These are phyloP conservation scores for Nesogale talazaci DNA, from an alignment of 2,113 vertebrate genomes.

Conservation along the genomic window DNA sequence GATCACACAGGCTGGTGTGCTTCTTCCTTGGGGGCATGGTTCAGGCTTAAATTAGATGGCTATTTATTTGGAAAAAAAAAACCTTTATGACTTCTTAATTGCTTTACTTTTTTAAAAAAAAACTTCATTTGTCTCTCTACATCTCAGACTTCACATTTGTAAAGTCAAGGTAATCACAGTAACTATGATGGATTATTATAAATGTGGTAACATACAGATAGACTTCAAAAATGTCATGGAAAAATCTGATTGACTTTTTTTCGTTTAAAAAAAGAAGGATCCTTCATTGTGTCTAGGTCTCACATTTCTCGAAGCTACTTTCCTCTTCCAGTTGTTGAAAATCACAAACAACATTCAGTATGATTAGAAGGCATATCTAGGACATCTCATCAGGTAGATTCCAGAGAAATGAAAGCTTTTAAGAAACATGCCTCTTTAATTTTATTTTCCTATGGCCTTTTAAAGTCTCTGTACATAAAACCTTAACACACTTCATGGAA, in stretches of 20 bases:
- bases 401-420: conserved; percentile 42
- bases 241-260: no score
- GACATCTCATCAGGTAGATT: not conserved
- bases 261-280: conserved; percentile 53
- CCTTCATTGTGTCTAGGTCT: conserved; percentile 55
- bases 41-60: no score
- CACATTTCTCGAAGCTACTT: conserved; percentile 59
- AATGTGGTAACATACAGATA: not conserved
- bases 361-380: conserved; percentile 57
- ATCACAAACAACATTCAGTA: conserved; percentile 60
- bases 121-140: conserved; percentile 33
- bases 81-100: not conserved
- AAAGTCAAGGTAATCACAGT: not conserved
- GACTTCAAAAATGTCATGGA: no score
- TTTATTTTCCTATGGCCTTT: no score
- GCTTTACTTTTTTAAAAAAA: not conserved
- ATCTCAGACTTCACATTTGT: not conserved
- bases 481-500: conserved; percentile 25
- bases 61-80: no score
- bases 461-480: no score
- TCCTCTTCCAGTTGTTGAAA: conserved; percentile 59
- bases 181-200: not conserved
- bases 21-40: no score
- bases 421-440: conserved; percentile 11
- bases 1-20: no score